Evolutionary conservation across 2,888 invertebrate species (phyloP).

Genomic region (Serripes groenlandicus): DNA sequence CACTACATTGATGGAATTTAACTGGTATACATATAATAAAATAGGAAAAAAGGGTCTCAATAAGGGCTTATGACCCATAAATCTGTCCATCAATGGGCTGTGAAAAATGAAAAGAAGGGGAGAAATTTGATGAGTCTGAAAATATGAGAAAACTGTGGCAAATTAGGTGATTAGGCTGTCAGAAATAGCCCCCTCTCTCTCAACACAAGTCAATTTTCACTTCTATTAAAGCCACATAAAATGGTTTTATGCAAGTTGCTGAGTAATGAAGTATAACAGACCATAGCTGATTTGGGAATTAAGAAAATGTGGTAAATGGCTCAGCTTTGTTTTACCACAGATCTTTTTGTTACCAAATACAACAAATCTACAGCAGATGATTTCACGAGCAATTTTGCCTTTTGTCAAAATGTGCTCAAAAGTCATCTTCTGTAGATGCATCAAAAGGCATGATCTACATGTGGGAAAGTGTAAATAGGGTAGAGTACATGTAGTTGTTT

Average conservation of each 20-base stretch:
- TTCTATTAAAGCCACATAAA: constrained; percentile 62
- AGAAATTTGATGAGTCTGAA: constrained; percentile 59
- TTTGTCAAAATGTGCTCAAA: background rate
- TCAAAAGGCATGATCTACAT: background rate
- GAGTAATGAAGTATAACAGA: constrained; percentile 18
- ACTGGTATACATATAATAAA: too few species aligned
- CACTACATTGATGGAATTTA: too few species aligned
- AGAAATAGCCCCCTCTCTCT: constrained; percentile 49
- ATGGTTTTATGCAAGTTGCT: constrained; percentile 56
- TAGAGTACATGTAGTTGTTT: too few species aligned
- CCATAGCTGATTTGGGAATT: background rate
- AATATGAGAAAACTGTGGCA: constrained; percentile 61
- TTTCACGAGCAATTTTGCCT: background rate
- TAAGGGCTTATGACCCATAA: constrained; percentile 44
- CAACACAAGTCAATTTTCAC: constrained; percentile 65
- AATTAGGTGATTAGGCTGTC: constrained; percentile 68
- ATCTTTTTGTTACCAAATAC: background rate
- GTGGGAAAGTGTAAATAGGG: too few species aligned
- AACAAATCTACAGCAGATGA: background rate
- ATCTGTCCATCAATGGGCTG: constrained; percentile 51
- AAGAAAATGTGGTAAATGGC: background rate
- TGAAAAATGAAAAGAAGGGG: constrained; percentile 49
- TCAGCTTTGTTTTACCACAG: background rate
- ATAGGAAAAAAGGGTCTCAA: too few species aligned
- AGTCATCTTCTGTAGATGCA: background rate